Evolutionary conservation across 2,797 vertebrate genomes (phyloP).

Genomic region (Streptopelia turtur): DNA sequence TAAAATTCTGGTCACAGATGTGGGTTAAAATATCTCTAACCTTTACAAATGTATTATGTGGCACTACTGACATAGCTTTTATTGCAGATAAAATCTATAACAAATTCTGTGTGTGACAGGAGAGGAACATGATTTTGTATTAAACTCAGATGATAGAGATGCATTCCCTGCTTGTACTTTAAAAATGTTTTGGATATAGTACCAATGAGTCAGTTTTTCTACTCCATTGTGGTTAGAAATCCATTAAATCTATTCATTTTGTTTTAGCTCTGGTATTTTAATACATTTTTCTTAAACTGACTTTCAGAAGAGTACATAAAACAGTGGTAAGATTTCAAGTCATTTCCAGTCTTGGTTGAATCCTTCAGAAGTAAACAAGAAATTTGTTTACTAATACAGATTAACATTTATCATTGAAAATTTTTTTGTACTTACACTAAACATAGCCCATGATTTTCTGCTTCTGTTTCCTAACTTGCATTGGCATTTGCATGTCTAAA

Average conservation of each 20-base stretch:
- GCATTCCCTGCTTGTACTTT: slow-evolving; percentile 66
- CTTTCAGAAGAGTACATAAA: not conserved
- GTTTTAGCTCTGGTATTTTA: slow-evolving; percentile 19
- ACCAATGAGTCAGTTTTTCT: slow-evolving; percentile 53
- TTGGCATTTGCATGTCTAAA: not conserved
- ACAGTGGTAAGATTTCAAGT: slow-evolving; percentile 42
- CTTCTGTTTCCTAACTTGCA: not conserved
- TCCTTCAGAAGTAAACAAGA: slow-evolving; percentile 1
- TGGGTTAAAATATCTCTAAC: slow-evolving; percentile 79
- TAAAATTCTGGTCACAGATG: slow-evolving; percentile 78
- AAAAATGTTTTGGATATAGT: slow-evolving; percentile 64
- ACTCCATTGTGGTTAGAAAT: slow-evolving; percentile 33
- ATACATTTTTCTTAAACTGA: slow-evolving; percentile 57
- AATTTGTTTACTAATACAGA: not conserved
- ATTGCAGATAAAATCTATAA: slow-evolving; percentile 80
- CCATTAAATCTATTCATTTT: slow-evolving; percentile 48
- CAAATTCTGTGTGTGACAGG: slow-evolving; percentile 75
- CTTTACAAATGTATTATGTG: slow-evolving; percentile 80
- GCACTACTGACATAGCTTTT: slow-evolving; percentile 76
- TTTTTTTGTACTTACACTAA: not conserved
- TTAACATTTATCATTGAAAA: not conserved
- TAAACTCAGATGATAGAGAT: slow-evolving; percentile 74
- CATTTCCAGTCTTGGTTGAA: slow-evolving; percentile 43
- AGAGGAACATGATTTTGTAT: slow-evolving; percentile 75
- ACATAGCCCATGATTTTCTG: not conserved